phyloP scores from a whole-genome alignment of 2,797 vertebrate genomes.

The Aeoliscus strigatus region DNA sequence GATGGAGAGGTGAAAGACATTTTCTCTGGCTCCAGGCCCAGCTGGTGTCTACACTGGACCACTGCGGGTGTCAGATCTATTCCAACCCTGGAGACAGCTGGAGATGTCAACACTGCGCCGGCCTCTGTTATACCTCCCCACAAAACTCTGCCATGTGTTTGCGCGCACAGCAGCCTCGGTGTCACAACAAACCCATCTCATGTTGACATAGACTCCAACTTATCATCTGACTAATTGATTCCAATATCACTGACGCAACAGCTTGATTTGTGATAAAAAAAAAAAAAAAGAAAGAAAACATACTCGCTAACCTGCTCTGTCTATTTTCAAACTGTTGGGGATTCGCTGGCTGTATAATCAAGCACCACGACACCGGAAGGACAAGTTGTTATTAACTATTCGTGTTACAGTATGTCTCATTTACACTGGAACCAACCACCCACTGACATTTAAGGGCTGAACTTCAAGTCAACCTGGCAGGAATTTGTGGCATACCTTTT shows the following conservation, averaged over 20 bases:
- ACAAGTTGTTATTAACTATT: too few relatives aligned
- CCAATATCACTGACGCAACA: conserved; percentile 8
- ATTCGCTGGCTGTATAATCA: too few relatives aligned
- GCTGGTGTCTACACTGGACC: conserved; percentile 66
- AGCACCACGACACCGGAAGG: too few relatives aligned
- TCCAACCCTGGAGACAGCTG: conserved; percentile 77
- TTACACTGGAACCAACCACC: too few relatives aligned
- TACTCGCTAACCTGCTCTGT: too few relatives aligned
- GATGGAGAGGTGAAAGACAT: conserved; percentile 63
- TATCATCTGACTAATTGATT: conserved; percentile 11
- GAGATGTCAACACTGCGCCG: conserved; percentile 73
- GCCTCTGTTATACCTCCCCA: conserved; percentile 63
- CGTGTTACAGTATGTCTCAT: too few relatives aligned
- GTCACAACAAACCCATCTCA: conserved; percentile 69
- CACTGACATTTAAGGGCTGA: conserved; percentile 58
- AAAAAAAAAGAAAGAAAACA: too few relatives aligned
- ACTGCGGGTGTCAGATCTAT: conserved; percentile 71
- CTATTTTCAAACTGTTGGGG: too few relatives aligned
- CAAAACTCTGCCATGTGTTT: conserved; percentile 66
- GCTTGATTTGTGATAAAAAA: conserved; percentile 21
- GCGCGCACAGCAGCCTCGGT: conserved; percentile 58
- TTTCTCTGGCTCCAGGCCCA: conserved; percentile 71
- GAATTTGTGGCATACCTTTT: conserved; percentile 68
- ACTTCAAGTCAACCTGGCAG: conserved; percentile 74
- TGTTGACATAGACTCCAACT: conserved; percentile 45